phyloP scores from a whole-genome alignment of 2,888 invertebrate genomes.

The Melitaea athalia region DNA sequence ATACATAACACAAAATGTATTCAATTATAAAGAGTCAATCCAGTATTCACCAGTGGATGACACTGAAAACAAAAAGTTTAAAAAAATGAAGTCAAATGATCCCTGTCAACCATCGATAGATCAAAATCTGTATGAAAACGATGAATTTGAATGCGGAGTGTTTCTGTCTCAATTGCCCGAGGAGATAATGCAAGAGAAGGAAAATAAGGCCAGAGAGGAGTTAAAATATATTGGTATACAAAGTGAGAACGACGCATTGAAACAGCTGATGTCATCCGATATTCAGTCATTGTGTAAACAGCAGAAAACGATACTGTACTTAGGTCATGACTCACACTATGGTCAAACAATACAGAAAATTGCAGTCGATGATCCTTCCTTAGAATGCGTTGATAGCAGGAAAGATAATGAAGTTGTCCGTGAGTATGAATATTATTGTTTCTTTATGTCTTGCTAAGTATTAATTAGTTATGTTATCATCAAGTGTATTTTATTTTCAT shows the following conservation, averaged over 20 bases:
- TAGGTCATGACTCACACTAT: conserved; percentile 61
- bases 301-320: conserved; percentile 67
- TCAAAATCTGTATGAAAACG: conserved; percentile 55
- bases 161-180: conserved; percentile 62
- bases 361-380: conserved; percentile 59
- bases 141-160: conserved; percentile 66
- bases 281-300: conserved; percentile 65
- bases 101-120: conserved; percentile 39
- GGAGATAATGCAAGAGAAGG: conserved; percentile 63
- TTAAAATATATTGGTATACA: conserved; percentile 52
- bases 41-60: conserved; percentile 49
- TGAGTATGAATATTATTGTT: conserved; percentile 44
- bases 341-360: conserved; percentile 75
- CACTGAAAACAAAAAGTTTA: conserved; percentile 54
- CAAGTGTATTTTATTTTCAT: background rate
- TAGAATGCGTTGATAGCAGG: conserved; percentile 53
- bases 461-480: background rate
- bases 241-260: conserved; percentile 62
- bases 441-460: no score
- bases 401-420: conserved; percentile 55
- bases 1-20: conserved; percentile 68
- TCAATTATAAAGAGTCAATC: conserved; percentile 57
- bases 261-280: conserved; percentile 69
- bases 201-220: conserved; percentile 52
- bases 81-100: conserved; percentile 48